Base-by-base conservation (phyloP, 2,113 vertebrate genomes). In the Sturnira hondurensis region DNA sequence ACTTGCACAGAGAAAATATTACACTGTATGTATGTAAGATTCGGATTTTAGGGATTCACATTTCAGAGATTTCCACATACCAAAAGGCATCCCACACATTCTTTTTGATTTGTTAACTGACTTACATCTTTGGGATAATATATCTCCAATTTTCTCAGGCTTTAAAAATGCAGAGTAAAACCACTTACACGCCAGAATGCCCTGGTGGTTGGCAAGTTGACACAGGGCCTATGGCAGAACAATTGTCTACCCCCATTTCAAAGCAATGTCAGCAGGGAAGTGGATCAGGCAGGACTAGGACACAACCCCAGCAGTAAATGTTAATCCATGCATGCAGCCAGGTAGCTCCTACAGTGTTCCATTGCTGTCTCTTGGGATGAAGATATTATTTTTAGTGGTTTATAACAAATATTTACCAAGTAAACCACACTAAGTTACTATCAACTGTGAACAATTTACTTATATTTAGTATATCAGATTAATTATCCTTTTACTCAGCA, bases 291-390 rank as follows among this genome's bases (percentile, higher is more conserved):
- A 52, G 31, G 33, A 50, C 5, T 17, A 38, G 50, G 19, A 47
- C 41, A 14, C 2, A 7, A 16, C 19, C 61, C 52, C 24, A 1
- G 10, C 0, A 3, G 50, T 17, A 26, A 26, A 28, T 1, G 1
- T 14, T 11, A 17, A 56, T 1, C 54, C 12, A 38, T 2, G 8
- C 33, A 31, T 14, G 47, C 56, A 87, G 38, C 16, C 41, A 11
- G 3, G 15, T 6, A 67, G 67, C 43, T 7, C 14, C 41, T 52
- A 6, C 1, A 52, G 19, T 24, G 3, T 54, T 28, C 41, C 13
- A 3, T 3, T 14, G 4, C 22, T 76, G 36, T 9, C 22, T 52
- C 76, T 14, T 0, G 9, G 24, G 56, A 7, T 41, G 15, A 56
- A 82, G 22, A 52, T 19, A 36, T 2, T 82, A 56, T 82, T 33